These are phyloP conservation scores for Chunga burmeisteri DNA, from an alignment of 2,113 vertebrate species.

Conservation along the genomic window DNA sequence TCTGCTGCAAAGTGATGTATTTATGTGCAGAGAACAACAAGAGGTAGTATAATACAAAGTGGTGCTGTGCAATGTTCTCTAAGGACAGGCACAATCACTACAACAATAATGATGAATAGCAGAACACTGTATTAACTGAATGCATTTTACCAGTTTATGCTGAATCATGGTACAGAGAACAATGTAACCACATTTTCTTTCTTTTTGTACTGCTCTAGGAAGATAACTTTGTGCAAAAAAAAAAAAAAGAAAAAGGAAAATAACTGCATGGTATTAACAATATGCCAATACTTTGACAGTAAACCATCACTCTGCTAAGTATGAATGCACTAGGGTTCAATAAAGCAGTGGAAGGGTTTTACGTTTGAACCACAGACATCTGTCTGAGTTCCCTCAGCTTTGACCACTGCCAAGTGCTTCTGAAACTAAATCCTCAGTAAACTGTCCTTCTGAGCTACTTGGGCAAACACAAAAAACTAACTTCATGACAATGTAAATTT, in stretches of 20 bases:
- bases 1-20: not conserved
- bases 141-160: not conserved
- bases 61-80: not conserved
- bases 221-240: not conserved
- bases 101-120: not conserved
- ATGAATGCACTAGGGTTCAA: not conserved
- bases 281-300: not conserved
- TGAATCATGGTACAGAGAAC: not conserved
- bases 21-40: not conserved
- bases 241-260: not conserved
- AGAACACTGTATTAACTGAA: not conserved
- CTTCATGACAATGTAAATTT: not conserved
- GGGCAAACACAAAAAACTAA: not conserved
- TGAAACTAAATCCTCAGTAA: not conserved
- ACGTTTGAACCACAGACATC: not conserved
- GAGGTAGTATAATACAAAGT: not conserved
- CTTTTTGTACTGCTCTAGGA: not conserved
- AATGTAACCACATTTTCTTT: not conserved
- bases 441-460: not conserved
- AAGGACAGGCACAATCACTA: not conserved
- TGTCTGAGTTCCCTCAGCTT: not conserved
- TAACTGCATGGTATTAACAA: not conserved
- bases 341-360: not conserved
- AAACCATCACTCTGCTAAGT: not conserved
- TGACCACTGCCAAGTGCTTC: not conserved